Evolutionary conservation across 1,140 invertebrate genomes (phyloP).

Genomic region (Heterodera carotae): DNA sequence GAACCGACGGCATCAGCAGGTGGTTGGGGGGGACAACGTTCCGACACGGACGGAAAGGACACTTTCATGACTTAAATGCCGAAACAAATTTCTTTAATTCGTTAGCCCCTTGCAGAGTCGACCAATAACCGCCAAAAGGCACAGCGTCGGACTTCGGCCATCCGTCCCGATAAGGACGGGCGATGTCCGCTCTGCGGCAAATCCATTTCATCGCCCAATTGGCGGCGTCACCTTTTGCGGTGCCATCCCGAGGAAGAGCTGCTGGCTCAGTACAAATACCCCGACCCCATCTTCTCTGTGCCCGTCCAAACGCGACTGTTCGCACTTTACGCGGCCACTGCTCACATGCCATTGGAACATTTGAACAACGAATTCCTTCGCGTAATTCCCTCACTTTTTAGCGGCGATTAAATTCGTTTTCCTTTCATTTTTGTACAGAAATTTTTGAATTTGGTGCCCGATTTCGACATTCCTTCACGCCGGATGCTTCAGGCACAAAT

Average conservation of each 20-base stretch:
- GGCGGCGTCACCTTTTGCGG: constrained; percentile 1
- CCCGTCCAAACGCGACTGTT: background rate
- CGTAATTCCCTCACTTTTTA: background rate
- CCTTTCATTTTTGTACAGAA: background rate
- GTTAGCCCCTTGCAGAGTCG: background rate
- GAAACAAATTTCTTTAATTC: no score
- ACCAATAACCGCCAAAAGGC: background rate
- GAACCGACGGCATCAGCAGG: background rate
- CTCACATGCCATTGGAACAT: constrained; percentile 5
- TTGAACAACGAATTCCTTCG: constrained; percentile 6
- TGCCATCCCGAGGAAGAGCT: constrained; percentile 8
- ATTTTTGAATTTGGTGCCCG: background rate
- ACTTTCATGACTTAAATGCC: no score
- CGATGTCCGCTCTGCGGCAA: constrained; percentile 5
- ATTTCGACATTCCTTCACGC: constrained; percentile 7
- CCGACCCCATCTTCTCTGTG: background rate
- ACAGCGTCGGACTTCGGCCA: constrained; percentile 2
- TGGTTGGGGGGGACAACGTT: no score
- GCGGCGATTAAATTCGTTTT: background rate
- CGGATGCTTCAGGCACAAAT: constrained; percentile 8
- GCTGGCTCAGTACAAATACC: constrained; percentile 8
- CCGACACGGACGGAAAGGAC: no score
- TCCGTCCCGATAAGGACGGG: constrained; percentile 11
- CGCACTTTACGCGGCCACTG: constrained; percentile 13
- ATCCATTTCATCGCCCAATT: constrained; percentile 7